These are phyloP conservation scores for Austrofundulus limnaeus DNA, from an alignment of 2,113 vertebrate species.

Conservation along the genomic window DNA sequence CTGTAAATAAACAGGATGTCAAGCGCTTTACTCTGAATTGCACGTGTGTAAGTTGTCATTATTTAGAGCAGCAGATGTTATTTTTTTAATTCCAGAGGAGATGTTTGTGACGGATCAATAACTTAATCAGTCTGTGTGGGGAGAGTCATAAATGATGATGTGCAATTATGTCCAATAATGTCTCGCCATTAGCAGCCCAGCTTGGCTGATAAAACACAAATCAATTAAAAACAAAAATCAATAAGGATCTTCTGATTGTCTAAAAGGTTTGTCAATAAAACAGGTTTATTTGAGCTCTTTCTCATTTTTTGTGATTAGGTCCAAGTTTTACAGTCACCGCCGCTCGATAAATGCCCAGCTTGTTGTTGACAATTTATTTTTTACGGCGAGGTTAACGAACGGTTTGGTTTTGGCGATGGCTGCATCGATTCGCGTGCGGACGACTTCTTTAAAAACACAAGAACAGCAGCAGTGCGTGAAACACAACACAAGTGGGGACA, in stretches of 20 bases:
- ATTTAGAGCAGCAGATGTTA: slow-evolving; percentile 16
- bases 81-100: slow-evolving; percentile 18
- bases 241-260: slow-evolving; percentile 28
- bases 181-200: slow-evolving; percentile 36
- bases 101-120: slow-evolving; percentile 50
- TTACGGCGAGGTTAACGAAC: not conserved
- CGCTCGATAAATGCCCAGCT: not conserved
- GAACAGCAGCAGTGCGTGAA: not conserved
- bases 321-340: slow-evolving; percentile 13
- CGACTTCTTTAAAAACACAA: not conserved
- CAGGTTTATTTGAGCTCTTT: slow-evolving; percentile 12
- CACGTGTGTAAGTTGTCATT: not conserved
- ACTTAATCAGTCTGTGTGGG: slow-evolving; percentile 49
- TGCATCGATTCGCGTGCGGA: too few species aligned
- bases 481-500: not conserved
- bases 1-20: slow-evolving; percentile 32
- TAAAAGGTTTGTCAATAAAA: slow-evolving; percentile 45
- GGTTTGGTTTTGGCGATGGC: not conserved
- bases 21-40: not conserved
- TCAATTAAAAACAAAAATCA: slow-evolving; percentile 32
- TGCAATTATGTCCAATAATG: slow-evolving; percentile 36
- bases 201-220: slow-evolving; percentile 20
- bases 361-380: not conserved
- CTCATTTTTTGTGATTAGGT: slow-evolving; percentile 10
- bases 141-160: slow-evolving; percentile 39